Evolutionary conservation across 2,888 invertebrate species (phyloP).

Genomic region (Halictus ligatus): DNA sequence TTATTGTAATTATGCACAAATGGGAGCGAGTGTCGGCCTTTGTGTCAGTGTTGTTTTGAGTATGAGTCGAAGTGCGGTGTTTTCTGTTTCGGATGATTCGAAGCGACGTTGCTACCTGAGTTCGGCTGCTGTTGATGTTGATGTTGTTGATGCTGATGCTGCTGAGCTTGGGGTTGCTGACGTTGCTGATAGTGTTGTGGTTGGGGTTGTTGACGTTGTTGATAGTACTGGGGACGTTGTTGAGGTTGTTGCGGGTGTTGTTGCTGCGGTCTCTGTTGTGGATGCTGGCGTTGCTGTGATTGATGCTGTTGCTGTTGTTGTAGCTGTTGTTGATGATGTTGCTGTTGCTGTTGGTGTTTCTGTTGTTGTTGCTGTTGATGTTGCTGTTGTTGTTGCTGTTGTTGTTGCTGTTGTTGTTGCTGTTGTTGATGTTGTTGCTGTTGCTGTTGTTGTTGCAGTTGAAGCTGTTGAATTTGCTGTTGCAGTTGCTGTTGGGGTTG

Average conservation of each 20-base stretch:
- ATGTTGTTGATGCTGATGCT: constrained; percentile 72
- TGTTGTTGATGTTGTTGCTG: constrained; percentile 79
- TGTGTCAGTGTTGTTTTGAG: constrained; percentile 81
- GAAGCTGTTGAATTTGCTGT: constrained; percentile 72
- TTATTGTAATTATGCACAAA: constrained; percentile 80
- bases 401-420: constrained; percentile 71
- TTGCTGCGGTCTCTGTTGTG: constrained; percentile 76
- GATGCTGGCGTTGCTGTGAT: constrained; percentile 85
- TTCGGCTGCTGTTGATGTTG: constrained; percentile 68
- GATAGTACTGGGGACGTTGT: constrained; percentile 84
- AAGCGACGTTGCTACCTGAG: constrained; percentile 60
- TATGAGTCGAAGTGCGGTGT: constrained; percentile 74
- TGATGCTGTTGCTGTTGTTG: constrained; percentile 80
- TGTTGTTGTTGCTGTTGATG: constrained; percentile 70
- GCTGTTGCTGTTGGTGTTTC: constrained; percentile 52
- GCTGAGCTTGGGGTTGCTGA: constrained; percentile 76
- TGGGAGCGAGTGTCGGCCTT: constrained; percentile 82
- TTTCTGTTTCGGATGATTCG: constrained; percentile 66
- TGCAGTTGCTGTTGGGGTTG: constrained; percentile 83
- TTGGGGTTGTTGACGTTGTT: constrained; percentile 73
- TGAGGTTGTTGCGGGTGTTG: constrained; percentile 79
- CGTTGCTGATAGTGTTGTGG: constrained; percentile 70
- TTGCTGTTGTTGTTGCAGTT: constrained; percentile 80
- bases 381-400: constrained; percentile 77
- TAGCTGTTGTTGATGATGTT: constrained; percentile 84